Conservation (phyloP, 2,113 vertebrate genomes). For the Triplophysa tibetana region DNA sequence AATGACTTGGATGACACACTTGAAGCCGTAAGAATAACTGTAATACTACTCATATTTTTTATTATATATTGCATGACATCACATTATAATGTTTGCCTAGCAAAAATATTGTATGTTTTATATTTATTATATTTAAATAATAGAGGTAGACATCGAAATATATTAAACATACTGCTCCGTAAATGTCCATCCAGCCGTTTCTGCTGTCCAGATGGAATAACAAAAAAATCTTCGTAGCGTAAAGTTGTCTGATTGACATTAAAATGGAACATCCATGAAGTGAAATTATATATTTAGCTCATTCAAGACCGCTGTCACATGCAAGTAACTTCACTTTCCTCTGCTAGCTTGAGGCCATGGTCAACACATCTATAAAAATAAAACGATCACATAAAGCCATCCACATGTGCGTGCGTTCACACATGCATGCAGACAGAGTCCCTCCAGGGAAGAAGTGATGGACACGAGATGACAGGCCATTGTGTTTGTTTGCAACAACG, state of each 20-base stretch:
- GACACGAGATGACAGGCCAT: constrained; percentile 37
- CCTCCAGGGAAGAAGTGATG: constrained; percentile 27
- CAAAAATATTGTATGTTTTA: no score
- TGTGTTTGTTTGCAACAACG: constrained; percentile 23
- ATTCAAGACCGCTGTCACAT: no score
- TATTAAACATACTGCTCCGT: no score
- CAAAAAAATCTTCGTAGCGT: neutral
- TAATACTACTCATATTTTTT: no score
- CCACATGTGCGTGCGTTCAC: constrained; percentile 11
- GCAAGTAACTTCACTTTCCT: neutral
- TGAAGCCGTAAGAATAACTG: no score
- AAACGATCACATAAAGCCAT: neutral
- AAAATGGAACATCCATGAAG: neutral
- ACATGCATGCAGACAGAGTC: neutral
- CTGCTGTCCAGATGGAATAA: neutral
- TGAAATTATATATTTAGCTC: neutral
- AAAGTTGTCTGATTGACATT: neutral
- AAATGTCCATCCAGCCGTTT: no score
- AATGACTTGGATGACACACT: no score
- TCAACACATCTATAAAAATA: constrained; percentile 17
- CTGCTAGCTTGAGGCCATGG: neutral
- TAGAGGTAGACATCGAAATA: no score
- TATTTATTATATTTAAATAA: no score
- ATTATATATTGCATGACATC: no score
- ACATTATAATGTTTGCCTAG: no score